A percentile compares a stretch with the other conserved stretches of the same genome.
Conservation (phyloP, 1,140 invertebrate genomes). For the Meloidogyne hapla region DNA sequence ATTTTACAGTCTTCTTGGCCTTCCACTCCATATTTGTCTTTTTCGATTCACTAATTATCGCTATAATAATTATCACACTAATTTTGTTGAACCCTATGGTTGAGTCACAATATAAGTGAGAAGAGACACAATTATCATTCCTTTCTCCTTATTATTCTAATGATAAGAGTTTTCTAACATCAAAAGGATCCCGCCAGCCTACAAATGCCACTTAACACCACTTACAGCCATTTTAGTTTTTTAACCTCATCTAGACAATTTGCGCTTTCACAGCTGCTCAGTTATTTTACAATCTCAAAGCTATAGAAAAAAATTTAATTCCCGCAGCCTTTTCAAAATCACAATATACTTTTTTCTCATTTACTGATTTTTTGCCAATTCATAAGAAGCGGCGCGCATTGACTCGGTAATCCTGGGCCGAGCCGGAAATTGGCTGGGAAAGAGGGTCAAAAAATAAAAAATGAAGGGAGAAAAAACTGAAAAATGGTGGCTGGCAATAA, state of each 20-base stretch:
- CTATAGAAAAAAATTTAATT: not conserved
- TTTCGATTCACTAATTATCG: not conserved
- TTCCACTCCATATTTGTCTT: too few relatives aligned
- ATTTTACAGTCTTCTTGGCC: too few relatives aligned
- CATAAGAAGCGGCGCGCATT: not conserved
- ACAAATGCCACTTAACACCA: too few relatives aligned
- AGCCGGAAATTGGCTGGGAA: not conserved
- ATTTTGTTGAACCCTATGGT: not conserved
- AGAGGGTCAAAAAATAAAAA: not conserved
- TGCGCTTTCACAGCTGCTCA: not conserved
- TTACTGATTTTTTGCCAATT: not conserved
- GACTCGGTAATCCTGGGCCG: not conserved
- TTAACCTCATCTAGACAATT: too few relatives aligned
- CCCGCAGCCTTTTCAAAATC: not conserved
- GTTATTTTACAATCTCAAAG: not conserved
- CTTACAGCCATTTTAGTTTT: not conserved
- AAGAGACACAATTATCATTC: not conserved
- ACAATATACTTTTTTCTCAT: not conserved
- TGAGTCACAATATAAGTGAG: not conserved
- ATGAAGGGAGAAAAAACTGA: not conserved
- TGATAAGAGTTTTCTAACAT: not conserved
- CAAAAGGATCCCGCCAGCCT: not conserved
- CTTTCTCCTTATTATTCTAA: not conserved
- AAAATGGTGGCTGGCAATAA: not conserved
- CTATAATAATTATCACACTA: not conserved